Conservation (phyloP, 2,113 vertebrate genomes). For the Carassius gibelio region DNA sequence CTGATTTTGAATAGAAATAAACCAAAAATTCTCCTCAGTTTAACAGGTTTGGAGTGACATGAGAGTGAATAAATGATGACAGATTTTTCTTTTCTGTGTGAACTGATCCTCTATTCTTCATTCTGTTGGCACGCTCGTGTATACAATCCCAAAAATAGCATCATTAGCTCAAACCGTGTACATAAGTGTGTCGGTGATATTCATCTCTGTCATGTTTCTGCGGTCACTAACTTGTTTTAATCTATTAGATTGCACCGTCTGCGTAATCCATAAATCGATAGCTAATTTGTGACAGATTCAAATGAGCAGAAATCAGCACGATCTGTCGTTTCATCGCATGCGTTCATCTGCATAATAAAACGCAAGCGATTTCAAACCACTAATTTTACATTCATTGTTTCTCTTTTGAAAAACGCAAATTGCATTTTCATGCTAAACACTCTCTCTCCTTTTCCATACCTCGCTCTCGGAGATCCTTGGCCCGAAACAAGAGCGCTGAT, state of each 20-base stretch:
- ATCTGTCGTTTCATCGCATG: conserved; percentile 50
- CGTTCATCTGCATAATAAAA: conserved; percentile 60
- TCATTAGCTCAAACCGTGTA: not conserved
- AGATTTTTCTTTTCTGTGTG: not conserved
- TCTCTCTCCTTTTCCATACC: conserved; percentile 53
- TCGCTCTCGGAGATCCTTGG: conserved; percentile 69
- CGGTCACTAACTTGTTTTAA: not conserved
- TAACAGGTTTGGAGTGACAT: not conserved
- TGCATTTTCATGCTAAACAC: conserved; percentile 75
- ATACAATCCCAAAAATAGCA: not conserved
- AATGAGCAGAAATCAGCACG: conserved; percentile 28
- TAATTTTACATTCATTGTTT: conserved; percentile 68
- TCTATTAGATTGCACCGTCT: conserved; percentile 23
- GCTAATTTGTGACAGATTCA: conserved; percentile 36
- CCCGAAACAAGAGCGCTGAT: conserved; percentile 82
- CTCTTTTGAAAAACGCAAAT: conserved; percentile 68
- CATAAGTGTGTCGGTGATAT: not conserved
- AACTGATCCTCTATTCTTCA: not conserved
- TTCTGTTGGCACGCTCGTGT: not conserved
- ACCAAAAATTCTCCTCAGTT: not conserved
- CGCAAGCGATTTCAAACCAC: conserved; percentile 58
- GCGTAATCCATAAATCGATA: conserved; percentile 47
- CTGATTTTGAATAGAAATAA: not conserved
- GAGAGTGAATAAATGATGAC: not conserved
- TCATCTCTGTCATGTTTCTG: not conserved